phyloP scores from a whole-genome alignment of 2,797 vertebrate species.

The Loriculus beryllinus region DNA sequence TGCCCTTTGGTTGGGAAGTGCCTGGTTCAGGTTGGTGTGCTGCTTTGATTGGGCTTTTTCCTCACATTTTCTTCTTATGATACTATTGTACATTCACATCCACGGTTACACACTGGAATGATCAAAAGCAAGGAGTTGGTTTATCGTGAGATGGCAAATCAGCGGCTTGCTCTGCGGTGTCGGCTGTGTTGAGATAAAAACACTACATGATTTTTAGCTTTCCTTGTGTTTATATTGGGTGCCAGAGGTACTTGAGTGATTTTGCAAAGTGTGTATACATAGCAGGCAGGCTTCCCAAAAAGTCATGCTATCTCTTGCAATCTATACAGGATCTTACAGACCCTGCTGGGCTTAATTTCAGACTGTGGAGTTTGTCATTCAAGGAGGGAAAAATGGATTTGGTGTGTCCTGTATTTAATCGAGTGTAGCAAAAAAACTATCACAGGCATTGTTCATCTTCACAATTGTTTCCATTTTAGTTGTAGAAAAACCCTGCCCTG shows the following conservation, averaged over 20 bases:
- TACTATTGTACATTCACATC: background rate
- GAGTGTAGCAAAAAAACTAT: slow-evolving; percentile 23
- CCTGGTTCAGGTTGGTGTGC: background rate
- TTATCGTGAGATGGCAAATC: slow-evolving; percentile 23
- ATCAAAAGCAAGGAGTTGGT: slow-evolving; percentile 31
- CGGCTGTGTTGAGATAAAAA: slow-evolving; percentile 30
- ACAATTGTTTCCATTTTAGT: slow-evolving; percentile 13
- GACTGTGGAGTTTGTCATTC: slow-evolving; percentile 1
- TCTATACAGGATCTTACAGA: background rate
- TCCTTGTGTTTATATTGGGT: slow-evolving; percentile 35
- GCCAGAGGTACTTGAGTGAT: slow-evolving; percentile 44
- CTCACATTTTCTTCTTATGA: background rate
- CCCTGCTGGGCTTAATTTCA: slow-evolving; percentile 44
- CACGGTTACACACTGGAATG: background rate
- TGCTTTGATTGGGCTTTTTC: background rate
- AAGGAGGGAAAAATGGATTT: slow-evolving; percentile 2
- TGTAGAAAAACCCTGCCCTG: background rate
- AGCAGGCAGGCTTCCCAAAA: background rate
- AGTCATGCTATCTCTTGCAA: background rate
- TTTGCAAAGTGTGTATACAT: slow-evolving; percentile 5
- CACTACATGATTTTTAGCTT: background rate
- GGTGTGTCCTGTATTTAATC: slow-evolving; percentile 46
- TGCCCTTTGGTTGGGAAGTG: background rate
- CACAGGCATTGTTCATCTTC: slow-evolving; percentile 9
- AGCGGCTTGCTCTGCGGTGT: background rate